Evolutionary conservation across 2,888 invertebrate species (phyloP), one percentile per base, ranked within the genome.

Genomic region (Oithona nana): DNA sequence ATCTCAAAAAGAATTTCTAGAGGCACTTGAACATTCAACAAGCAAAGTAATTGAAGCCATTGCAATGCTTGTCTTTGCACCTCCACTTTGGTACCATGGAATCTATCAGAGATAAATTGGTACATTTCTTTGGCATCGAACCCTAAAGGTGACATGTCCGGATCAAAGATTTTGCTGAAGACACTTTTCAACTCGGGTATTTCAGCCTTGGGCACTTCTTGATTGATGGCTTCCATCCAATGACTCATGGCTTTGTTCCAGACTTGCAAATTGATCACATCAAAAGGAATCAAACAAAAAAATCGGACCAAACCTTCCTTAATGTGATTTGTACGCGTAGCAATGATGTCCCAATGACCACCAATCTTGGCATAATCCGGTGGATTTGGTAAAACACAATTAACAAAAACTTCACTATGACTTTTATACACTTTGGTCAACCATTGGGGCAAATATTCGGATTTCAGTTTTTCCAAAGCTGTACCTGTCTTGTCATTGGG

Each of bases 181-280:
- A 63, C 39, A 24, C 31, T 83, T 73, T 88, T 86, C 20, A 93
- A 74, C 70, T 92, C 89, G 57, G 79, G 76, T 52, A 89, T 75
- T 70, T 90, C 93, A 72, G 88, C 86, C 72, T 89, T 87, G 0
- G 88, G 87, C 0, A 90, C 88, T 71, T 90, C 89, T 65, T 86
- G 85, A 59, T 88, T 88, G 67, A 98, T 89, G 0, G 94, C 90
- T 74, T 95, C 94, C 84, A 98, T 86, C 98, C 98, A 98, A 69
- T 89, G 86, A 0, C 98, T 97, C 90, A 98, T 98, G 26, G 98
- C 90, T 72, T 86, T 86, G 72, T 94, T 89, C 98, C 98, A 98
- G 63, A 93, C 89, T 70, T 93, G 89, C 66, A 88, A 84, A 0
- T 90, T 89, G 67, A 99, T 88, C 28, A 98, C 87, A 68, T 97